Evolutionary conservation across 1,140 invertebrate species (phyloP), one percentile per base, ranked within the genome.

Genomic region (Listronotus bonariensis): DNA sequence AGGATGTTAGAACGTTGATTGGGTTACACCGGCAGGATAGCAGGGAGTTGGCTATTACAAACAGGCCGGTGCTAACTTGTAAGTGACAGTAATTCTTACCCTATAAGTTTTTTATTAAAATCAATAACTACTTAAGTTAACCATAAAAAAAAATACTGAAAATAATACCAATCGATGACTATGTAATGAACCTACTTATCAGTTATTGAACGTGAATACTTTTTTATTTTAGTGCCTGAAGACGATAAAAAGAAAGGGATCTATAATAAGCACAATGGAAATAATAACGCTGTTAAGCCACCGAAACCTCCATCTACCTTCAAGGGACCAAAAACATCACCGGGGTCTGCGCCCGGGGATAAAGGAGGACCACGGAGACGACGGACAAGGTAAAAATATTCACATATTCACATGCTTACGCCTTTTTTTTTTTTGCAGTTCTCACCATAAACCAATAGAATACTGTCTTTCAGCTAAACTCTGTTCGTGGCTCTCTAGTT

Each of bases 21-120:
- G 89, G 93, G 68, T 87, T 92, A 45, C 96, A 98, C 77, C 83
- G 91, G 46, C 88, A 92, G 73, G 96, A 98, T 79, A 89, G 87
- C 74, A 88, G 89, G 38, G 88, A 91, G 48, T 76, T 88, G 65
- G 92, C 96, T 4, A 81, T 94, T 38, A 95, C 93, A 3, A 94
- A 94, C 7, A 80, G 86, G 67, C 87, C 92, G 7, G 84, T 93
- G 45, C 77, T 95, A 52, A 80, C 53, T 41, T 52, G 68, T 70
- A 66, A 58, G 38, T 56, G 41, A 26, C 2, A 26, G 20, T 26
- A 26, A 26, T n/a, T n/a, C n/a, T n/a, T n/a, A n/a, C n/a, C n/a
- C n/a, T n/a, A n/a, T n/a, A n/a, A n/a, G n/a, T n/a, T n/a, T n/a
- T n/a, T n/a, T n/a, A n/a, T n/a, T n/a, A n/a, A n/a, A n/a, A n/a